Evolutionary conservation across 2,113 vertebrate genomes (phyloP), one percentile per base, ranked within the genome.

Genomic region (Lasiurus borealis): DNA sequence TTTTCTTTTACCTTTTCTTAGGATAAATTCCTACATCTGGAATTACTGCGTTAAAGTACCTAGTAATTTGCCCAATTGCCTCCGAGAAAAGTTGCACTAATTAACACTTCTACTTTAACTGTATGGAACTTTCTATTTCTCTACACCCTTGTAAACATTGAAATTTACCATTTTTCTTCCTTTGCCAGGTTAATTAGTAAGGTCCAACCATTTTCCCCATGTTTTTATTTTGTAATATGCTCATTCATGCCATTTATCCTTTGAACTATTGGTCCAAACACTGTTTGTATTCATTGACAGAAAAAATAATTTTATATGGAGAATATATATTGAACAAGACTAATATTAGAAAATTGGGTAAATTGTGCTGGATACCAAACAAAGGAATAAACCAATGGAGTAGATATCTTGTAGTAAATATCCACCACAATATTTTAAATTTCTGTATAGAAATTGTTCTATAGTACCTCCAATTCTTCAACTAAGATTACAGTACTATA

Each of bases 91-190:
- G 9, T 25, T 86, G 2, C 57, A 57, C 31, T 85, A 91, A 89
- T 81, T 81, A 76, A 72, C 5, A 80, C 4, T 85, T 34, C n/a
- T 64, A 71, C n/a, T 92, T 92, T 85, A 94, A 62, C 62, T 85
- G 13, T 50, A 66, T n/a, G 44, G 21, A 0, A 64, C 4, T 94
- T 89, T 6, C 12, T 92, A 18, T 66, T 71, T 95, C 29, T 64
- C 19, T 44, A 59, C 7, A 82, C 4, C 3, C 8, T 90, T 66
- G 1, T 36, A 90, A 92, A 76, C 46, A 64, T 34, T 72, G 36
- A 83, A 77, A 18, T 83, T 71, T 34, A 72, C 1, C 19, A 62
- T 1, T 62, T 94, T 34, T 72, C n/a, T 82, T 86, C 13, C 27
- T 90, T 94, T 94, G 4, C 4, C 29, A 75, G 9, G 8, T 29